These are phyloP conservation scores for Cyprinodon diabolis DNA, from an alignment of 2,797 vertebrate species.

Conservation along the genomic window DNA sequence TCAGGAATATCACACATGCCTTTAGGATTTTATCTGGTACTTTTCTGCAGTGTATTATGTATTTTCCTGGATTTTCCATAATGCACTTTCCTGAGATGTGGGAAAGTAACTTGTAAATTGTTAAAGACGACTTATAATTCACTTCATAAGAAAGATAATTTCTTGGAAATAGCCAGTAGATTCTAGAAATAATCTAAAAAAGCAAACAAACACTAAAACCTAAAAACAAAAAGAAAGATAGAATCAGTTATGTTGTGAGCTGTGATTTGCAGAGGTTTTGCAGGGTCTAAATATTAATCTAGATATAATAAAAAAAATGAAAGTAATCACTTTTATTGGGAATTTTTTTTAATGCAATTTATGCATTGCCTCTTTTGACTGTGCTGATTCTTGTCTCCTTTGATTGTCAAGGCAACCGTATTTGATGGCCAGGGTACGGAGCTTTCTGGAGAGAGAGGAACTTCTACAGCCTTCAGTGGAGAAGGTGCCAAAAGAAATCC, in stretches of 20 bases:
- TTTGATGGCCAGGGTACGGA: conserved; percentile 89
- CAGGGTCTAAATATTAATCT: too few relatives aligned
- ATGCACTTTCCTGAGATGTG: neutral
- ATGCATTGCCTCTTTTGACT: neutral
- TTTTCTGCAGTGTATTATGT: neutral
- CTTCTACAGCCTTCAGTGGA: conserved; percentile 90
- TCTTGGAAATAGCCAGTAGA: neutral
- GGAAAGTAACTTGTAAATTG: neutral
- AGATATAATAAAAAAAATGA: too few relatives aligned
- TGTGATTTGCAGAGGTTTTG: too few relatives aligned
- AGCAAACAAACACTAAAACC: too few relatives aligned
- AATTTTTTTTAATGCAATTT: neutral
- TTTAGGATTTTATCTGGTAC: neutral
- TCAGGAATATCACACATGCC: too few relatives aligned
- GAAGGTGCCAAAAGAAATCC: conserved; percentile 81
- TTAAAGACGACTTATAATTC: neutral
- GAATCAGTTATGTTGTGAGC: too few relatives aligned
- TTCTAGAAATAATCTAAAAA: neutral
- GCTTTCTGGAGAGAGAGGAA: conserved; percentile 86
- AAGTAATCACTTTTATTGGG: too few relatives aligned
- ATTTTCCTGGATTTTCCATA: neutral
- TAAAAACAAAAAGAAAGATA: too few relatives aligned
- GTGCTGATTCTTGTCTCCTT: conserved; percentile 40
- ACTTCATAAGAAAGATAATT: neutral
- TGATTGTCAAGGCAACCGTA: conserved; percentile 86